phyloP scores from a whole-genome alignment of 1,140 invertebrate genomes.

The Pissodes strobi region DNA sequence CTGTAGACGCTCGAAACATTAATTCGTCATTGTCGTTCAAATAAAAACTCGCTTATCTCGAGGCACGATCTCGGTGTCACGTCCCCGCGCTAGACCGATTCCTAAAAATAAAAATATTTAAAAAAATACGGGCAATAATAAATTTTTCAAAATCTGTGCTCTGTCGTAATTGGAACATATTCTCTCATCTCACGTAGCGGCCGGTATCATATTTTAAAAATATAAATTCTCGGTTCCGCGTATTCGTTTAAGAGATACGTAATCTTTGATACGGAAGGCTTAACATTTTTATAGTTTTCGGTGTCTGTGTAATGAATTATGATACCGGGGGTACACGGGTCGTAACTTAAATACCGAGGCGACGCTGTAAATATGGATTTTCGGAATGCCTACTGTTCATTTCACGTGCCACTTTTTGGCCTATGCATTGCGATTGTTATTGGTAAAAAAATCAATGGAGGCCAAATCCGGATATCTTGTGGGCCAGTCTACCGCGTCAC shows the following conservation, averaged over 20 bases:
- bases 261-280: constrained; percentile 29
- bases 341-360: neutral
- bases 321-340: neutral
- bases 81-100: too few relatives aligned
- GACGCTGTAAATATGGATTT: too few relatives aligned
- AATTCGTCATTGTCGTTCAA: too few relatives aligned
- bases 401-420: too few relatives aligned
- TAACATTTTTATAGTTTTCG: constrained; percentile 8
- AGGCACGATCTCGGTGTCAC: constrained; percentile 30
- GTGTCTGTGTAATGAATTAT: constrained; percentile 4
- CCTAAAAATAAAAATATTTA: constrained; percentile 17
- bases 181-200: constrained; percentile 36
- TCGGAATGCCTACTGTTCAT: too few relatives aligned
- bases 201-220: constrained; percentile 38
- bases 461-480: too few relatives aligned
- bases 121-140: constrained; percentile 27
- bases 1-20: too few relatives aligned
- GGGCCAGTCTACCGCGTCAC: too few relatives aligned
- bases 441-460: too few relatives aligned
- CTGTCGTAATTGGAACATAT: constrained; percentile 38
- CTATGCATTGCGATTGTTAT: too few relatives aligned
- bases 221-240: constrained; percentile 35
- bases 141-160: constrained; percentile 34
- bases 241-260: constrained; percentile 29
- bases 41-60: too few relatives aligned